phyloP scores from a whole-genome alignment of 35 echinoderm and acorn worm species.

The Holothuria glaberrima region DNA sequence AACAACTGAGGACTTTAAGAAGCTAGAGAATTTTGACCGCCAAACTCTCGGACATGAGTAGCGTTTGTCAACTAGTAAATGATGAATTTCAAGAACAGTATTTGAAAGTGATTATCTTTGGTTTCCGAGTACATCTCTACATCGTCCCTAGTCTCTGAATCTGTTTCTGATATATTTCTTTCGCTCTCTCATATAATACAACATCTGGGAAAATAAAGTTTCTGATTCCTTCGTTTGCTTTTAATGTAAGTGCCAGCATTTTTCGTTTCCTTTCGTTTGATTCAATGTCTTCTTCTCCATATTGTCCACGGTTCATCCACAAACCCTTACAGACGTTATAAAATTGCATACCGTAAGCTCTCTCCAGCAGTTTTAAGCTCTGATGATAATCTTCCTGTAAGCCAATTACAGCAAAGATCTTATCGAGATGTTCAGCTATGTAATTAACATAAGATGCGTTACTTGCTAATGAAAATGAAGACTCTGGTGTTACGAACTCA shows the following conservation, averaged over 20 bases:
- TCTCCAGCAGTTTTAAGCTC: conserved; percentile 1
- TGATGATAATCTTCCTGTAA: conserved; percentile 12
- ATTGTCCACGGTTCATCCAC: conserved; percentile 21
- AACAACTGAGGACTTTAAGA: too few relatives aligned
- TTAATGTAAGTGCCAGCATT: background rate
- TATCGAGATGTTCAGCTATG: conserved; percentile 20
- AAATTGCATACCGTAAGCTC: background rate
- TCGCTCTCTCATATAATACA: conserved; percentile 3
- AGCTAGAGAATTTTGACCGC: too few relatives aligned
- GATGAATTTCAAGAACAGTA: too few relatives aligned
- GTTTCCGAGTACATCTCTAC: too few relatives aligned
- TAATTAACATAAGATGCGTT: conserved; percentile 42
- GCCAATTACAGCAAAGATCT: conserved; percentile 42
- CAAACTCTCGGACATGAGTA: too few relatives aligned
- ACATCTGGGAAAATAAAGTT: background rate
- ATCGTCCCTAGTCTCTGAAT: background rate
- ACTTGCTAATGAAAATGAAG: background rate
- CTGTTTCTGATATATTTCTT: conserved; percentile 18
- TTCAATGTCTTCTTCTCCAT: background rate
- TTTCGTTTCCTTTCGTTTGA: background rate
- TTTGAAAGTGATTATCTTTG: too few relatives aligned
- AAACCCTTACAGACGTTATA: conserved; percentile 40
- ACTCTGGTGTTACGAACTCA: conserved; percentile 16
- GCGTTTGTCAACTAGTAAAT: too few relatives aligned
- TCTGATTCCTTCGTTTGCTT: background rate